Percentiles rank a stretch among this genome's conserved stretches.
Evolutionary conservation across 1,140 invertebrate genomes (phyloP).

Genomic region (Trachelipus rathkii): DNA sequence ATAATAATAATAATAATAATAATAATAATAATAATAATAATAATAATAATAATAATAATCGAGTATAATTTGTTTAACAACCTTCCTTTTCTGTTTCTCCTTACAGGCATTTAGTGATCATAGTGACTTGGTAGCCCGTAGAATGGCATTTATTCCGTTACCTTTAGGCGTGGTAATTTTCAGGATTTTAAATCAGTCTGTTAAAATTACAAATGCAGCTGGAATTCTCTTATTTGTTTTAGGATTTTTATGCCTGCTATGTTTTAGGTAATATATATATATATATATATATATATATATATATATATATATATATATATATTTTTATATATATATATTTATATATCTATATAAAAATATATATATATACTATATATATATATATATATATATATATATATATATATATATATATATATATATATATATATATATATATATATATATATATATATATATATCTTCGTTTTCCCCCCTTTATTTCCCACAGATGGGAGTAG

Average conservation of each 20-base stretch:
- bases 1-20: no score
- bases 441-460: not conserved
- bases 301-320: no score
- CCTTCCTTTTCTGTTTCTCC: not conserved
- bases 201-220: conserved; percentile 59
- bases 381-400: not conserved
- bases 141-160: conserved; percentile 97
- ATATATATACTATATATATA: not conserved
- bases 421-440: not conserved
- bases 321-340: no score
- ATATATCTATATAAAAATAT: no score
- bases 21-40: no score
- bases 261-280: conserved; percentile 53
- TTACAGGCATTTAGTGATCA: conserved; percentile 91
- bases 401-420: not conserved
- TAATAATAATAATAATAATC: no score
- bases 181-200: conserved; percentile 69
- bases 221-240: conserved; percentile 65
- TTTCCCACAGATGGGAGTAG: no score
- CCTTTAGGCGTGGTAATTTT: conserved; percentile 87
- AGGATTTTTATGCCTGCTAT: conserved; percentile 73
- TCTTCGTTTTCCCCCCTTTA: no score
- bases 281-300: no score
- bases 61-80: not conserved
- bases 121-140: conserved; percentile 86